These are phyloP conservation scores for Bombus cullumanus DNA, from an alignment of 1,140 invertebrate genomes.

Conservation along the genomic window DNA sequence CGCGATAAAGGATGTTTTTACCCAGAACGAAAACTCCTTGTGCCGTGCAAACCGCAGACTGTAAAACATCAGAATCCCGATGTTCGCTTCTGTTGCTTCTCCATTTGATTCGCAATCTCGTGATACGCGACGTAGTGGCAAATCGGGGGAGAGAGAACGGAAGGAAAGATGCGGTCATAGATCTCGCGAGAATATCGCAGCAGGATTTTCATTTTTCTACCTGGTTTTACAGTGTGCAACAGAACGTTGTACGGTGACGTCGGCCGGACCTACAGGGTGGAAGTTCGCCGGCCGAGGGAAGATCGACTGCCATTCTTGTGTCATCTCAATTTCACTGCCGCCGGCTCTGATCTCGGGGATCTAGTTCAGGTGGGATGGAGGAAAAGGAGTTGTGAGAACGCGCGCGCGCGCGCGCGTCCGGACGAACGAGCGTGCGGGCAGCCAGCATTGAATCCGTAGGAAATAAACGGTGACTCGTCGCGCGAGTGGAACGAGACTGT, in stretches of 20 bases:
- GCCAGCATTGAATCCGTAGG: constrained; percentile 23
- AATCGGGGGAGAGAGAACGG: no score
- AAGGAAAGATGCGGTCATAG: no score
- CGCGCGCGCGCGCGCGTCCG: not conserved
- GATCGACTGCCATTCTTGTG: constrained; percentile 90
- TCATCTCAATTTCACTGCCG: constrained; percentile 91
- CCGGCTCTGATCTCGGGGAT: constrained; percentile 88
- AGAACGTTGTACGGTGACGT: constrained; percentile 91
- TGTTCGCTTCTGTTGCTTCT: no score
- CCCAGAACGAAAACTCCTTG: no score
- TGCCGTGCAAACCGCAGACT: no score
- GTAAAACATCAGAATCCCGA: no score
- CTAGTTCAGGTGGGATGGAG: constrained; percentile 87
- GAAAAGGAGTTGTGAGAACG: constrained; percentile 13
- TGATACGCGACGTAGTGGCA: no score
- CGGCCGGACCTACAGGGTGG: constrained; percentile 90
- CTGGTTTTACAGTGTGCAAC: constrained; percentile 88
- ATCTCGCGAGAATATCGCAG: no score
- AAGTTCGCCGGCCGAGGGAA: constrained; percentile 88
- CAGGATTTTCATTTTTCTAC: not conserved
- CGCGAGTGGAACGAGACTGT: constrained; percentile 25
- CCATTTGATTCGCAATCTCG: no score
- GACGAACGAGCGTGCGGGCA: constrained; percentile 17
- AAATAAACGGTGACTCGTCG: constrained; percentile 55
- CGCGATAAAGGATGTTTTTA: no score